Percentiles rank a stretch among this genome's conserved stretches.
Evolutionary conservation across 2,113 vertebrate species (phyloP).

Genomic region (Prunella fulvescens): DNA sequence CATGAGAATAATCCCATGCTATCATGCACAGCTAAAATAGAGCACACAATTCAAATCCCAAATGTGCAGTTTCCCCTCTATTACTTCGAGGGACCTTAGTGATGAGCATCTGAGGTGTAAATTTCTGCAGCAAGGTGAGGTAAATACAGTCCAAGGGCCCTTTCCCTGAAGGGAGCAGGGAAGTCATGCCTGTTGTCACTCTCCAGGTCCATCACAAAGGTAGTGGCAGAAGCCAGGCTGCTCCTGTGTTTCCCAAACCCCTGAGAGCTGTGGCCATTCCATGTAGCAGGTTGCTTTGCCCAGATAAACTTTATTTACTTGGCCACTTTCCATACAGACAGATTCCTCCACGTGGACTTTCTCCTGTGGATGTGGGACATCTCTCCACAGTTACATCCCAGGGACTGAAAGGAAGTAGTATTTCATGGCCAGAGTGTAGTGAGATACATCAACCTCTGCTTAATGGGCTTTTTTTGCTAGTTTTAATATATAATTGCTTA

Average conservation of each 20-base stretch:
- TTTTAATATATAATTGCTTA: background rate
- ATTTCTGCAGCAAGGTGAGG: background rate
- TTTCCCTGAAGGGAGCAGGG: background rate
- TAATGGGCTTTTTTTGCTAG: background rate
- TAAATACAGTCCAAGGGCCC: background rate
- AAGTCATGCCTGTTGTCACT: background rate
- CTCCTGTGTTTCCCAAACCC: fast-evolving
- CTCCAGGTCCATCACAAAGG: background rate
- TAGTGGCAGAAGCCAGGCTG: background rate
- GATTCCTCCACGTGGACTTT: background rate
- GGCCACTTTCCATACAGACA: background rate
- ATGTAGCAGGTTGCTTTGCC: background rate
- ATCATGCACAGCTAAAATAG: background rate
- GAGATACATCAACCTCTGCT: background rate
- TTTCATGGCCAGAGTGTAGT: background rate
- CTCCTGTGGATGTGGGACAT: background rate
- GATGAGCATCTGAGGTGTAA: background rate
- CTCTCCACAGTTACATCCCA: background rate
- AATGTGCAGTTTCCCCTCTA: fast-evolving
- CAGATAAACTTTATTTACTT: background rate
- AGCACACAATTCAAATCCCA: background rate
- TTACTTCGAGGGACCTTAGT: background rate
- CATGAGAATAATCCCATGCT: background rate
- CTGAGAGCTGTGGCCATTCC: too few species aligned
- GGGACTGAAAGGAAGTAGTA: background rate